A percentile compares a stretch with the other conserved stretches of the same genome.
Evolutionary conservation across 2,888 invertebrate genomes (phyloP).

Genomic region (Trichopria drosophilae): DNA sequence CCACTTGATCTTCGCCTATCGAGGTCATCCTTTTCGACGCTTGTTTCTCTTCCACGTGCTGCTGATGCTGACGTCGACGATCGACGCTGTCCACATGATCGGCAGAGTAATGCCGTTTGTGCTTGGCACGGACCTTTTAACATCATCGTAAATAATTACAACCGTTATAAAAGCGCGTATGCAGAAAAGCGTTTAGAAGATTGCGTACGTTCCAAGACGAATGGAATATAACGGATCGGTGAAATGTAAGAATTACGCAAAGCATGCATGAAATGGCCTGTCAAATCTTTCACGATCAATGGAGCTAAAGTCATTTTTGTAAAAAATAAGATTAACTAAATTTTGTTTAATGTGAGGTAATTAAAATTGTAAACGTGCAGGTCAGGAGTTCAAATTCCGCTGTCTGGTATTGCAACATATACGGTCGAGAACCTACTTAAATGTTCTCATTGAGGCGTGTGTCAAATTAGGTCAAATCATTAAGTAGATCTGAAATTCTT

Average conservation of each 20-base stretch:
- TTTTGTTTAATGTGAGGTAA: too few relatives aligned
- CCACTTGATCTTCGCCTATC: conserved; percentile 49
- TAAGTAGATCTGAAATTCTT: too few relatives aligned
- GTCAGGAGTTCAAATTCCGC: too few relatives aligned
- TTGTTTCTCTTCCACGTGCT: conserved; percentile 18
- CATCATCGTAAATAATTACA: not conserved
- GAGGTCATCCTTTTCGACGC: conserved; percentile 44
- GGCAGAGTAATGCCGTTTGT: conserved; percentile 43
- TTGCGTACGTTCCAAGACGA: not conserved
- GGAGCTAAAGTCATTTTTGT: too few relatives aligned
- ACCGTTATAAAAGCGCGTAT: not conserved
- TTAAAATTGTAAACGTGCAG: too few relatives aligned
- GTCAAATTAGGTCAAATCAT: too few relatives aligned
- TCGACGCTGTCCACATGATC: conserved; percentile 43
- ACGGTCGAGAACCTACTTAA: too few relatives aligned
- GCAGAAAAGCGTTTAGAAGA: not conserved
- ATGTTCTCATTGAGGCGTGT: too few relatives aligned
- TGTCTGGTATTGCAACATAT: too few relatives aligned
- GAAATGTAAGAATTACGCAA: not conserved
- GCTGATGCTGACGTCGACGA: conserved; percentile 17
- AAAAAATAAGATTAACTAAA: too few relatives aligned
- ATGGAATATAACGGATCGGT: not conserved
- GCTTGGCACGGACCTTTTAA: conserved; percentile 46
- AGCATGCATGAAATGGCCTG: not conserved
- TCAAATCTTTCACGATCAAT: too few relatives aligned